A percentile compares a stretch with the other conserved stretches of the same genome.
Conservation (phyloP, 30 jellyfish, hydroid and myxozoan genomes). For the Hydra vulgaris region DNA sequence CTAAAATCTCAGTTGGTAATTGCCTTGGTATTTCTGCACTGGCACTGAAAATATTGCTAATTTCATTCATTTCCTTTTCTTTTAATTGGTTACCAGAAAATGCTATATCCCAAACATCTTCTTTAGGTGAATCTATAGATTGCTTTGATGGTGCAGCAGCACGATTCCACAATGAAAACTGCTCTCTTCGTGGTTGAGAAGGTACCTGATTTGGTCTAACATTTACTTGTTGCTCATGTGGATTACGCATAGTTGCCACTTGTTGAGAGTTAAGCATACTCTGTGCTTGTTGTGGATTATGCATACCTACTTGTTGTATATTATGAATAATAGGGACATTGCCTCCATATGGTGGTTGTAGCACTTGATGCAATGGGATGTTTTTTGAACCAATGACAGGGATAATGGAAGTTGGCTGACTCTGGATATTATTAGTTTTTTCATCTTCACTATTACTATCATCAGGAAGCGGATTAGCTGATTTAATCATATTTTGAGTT, state of each 20-base stretch:
- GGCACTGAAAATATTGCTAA: conserved; percentile 16
- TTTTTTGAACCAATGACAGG: conserved; percentile 16
- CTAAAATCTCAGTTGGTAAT: conserved; percentile 17
- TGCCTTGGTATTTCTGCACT: neutral
- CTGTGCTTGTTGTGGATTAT: neutral
- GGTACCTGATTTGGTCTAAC: conserved; percentile 1
- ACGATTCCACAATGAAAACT: conserved; percentile 58
- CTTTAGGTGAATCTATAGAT: conserved; percentile 32
- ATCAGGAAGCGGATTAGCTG: conserved; percentile 22
- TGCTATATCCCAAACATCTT: conserved; percentile 88
- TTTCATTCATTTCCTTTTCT: conserved; percentile 32
- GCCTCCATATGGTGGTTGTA: neutral
- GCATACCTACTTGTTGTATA: no score
- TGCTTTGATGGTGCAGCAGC: conserved; percentile 24
- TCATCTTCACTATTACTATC: conserved; percentile 18
- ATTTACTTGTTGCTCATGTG: neutral
- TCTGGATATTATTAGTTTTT: neutral
- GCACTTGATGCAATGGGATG: neutral
- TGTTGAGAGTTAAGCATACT: neutral
- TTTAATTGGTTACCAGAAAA: conserved; percentile 45
- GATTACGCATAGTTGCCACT: neutral
- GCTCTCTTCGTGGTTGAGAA: conserved; percentile 54
- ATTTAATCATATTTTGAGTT: conserved; percentile 10
- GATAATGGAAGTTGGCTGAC: neutral
- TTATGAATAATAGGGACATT: neutral